Conservation (phyloP, 1,140 invertebrate genomes). For the Hylyphantes graminicola region DNA sequence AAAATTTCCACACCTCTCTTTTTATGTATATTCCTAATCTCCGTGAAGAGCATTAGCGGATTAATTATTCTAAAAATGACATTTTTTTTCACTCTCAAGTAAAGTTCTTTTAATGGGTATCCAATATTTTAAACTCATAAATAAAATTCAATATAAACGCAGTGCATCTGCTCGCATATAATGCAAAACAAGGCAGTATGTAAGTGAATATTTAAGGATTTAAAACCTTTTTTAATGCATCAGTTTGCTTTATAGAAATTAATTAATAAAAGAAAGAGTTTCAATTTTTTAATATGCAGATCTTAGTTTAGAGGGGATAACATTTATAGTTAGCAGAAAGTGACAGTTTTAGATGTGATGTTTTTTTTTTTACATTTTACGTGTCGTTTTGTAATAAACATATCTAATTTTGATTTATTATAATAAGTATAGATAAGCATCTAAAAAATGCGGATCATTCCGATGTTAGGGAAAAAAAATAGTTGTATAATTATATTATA, state of each 20-base stretch:
- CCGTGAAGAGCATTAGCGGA: conserved; percentile 36
- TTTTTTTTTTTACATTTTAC: too few species aligned
- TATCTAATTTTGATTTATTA: too few species aligned
- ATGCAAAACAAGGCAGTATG: conserved; percentile 23
- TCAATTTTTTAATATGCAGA: too few species aligned
- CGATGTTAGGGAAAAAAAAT: too few species aligned
- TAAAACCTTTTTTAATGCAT: conserved; percentile 27
- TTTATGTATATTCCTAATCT: conserved; percentile 18
- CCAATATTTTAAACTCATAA: conserved; percentile 42
- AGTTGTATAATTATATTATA: too few species aligned
- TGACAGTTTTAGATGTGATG: too few species aligned
- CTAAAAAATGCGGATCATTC: too few species aligned
- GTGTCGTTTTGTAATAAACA: too few species aligned
- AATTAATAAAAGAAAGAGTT: neutral
- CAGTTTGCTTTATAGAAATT: conserved; percentile 26
- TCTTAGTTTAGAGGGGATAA: too few species aligned
- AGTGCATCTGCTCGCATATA: neutral
- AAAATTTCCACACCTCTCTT: neutral
- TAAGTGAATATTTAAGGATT: conserved; percentile 28
- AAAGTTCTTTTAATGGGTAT: conserved; percentile 39
- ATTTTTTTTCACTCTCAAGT: conserved; percentile 34
- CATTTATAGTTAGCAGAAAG: too few species aligned
- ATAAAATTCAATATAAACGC: neutral
- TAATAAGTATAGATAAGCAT: too few species aligned
- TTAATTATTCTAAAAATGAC: conserved; percentile 49